phyloP scores from a whole-genome alignment of 2,888 invertebrate genomes.

The Stegana nigrithorax region DNA sequence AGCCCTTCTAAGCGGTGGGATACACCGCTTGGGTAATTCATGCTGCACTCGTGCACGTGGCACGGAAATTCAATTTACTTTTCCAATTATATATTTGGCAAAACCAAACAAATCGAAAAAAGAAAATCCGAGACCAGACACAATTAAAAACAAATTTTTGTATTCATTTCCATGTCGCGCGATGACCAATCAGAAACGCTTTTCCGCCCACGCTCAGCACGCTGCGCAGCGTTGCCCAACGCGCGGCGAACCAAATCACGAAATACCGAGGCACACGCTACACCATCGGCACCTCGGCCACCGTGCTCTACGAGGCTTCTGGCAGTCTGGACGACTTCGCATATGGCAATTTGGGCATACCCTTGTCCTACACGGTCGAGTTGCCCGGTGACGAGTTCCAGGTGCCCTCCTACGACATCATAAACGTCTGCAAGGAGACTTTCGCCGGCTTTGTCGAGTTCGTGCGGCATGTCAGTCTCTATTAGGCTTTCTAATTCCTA shows the following conservation, averaged over 20 bases:
- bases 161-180: slow-evolving; percentile 23
- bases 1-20: too few relatives aligned
- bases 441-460: slow-evolving; percentile 68
- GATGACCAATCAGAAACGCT: slow-evolving; percentile 47
- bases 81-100: slow-evolving; percentile 53
- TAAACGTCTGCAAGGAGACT: slow-evolving; percentile 67
- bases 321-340: slow-evolving; percentile 79
- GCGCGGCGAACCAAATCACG: slow-evolving; percentile 66
- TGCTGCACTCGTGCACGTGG: too few relatives aligned
- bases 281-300: slow-evolving; percentile 71
- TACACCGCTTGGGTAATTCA: too few relatives aligned
- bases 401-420: slow-evolving; percentile 62
- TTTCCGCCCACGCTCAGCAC: slow-evolving; percentile 61
- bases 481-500: too few relatives aligned
- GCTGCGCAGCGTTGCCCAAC: slow-evolving; percentile 61
- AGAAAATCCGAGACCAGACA: slow-evolving; percentile 34
- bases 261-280: slow-evolving; percentile 69
- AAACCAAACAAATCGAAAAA: neutral
- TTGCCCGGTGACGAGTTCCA: slow-evolving; percentile 73
- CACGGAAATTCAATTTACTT: slow-evolving; percentile 54
- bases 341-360: slow-evolving; percentile 71
- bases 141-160: slow-evolving; percentile 51
- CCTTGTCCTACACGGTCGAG: slow-evolving; percentile 75
- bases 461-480: slow-evolving; percentile 65
- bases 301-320: slow-evolving; percentile 71